Conservation (phyloP, 2,797 vertebrate genomes). For the Nyctibius grandis region DNA sequence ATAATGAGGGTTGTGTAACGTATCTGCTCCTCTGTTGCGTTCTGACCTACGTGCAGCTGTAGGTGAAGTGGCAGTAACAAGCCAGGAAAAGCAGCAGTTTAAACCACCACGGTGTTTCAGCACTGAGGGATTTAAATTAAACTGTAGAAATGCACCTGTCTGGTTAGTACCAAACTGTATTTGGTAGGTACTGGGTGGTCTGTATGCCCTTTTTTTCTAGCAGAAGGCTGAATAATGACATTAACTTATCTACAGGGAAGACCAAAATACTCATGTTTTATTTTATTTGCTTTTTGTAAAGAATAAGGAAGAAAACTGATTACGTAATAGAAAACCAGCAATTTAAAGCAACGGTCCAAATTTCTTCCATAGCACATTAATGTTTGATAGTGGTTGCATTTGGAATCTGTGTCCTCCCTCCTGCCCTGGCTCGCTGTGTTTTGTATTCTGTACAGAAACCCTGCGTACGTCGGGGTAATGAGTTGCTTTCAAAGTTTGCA, state of each 20-base stretch:
- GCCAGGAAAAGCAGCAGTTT: background rate
- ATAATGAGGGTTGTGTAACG: background rate
- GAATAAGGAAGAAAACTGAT: background rate
- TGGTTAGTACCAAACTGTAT: background rate
- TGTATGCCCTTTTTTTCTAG: background rate
- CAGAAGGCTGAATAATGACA: background rate
- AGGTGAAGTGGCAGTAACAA: background rate
- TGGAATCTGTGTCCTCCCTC: background rate
- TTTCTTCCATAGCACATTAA: background rate
- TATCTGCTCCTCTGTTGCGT: background rate
- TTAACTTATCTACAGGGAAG: background rate
- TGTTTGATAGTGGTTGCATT: background rate
- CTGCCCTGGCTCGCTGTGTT: background rate
- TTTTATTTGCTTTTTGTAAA: background rate
- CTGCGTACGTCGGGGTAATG: fast-evolving
- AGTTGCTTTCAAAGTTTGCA: background rate
- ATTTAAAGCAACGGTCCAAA: background rate
- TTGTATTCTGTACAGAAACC: background rate
- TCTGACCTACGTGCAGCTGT: background rate
- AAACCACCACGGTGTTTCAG: background rate
- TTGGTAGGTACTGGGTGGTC: background rate
- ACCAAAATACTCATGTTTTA: background rate
- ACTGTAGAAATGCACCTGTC: background rate
- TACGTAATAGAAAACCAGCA: background rate
- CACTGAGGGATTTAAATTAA: background rate